A percentile compares a stretch with the other conserved stretches of the same genome.
Evolutionary conservation across 2,113 vertebrate species (phyloP).

Genomic region (Trematocara stigmaticum): DNA sequence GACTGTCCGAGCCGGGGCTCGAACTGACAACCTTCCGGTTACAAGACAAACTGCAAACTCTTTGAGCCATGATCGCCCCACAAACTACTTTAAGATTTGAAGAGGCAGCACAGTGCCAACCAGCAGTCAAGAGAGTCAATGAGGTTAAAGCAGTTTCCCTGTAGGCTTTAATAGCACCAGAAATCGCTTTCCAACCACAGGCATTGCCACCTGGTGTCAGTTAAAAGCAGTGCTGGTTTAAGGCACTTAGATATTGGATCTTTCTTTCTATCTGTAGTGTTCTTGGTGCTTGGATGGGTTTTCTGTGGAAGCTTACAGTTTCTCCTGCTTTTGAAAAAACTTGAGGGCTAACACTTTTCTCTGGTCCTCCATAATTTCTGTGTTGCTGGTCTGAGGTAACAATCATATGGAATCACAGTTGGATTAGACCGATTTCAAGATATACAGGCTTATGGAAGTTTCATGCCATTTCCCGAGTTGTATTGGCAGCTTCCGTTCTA

Average conservation of each 20-base stretch:
- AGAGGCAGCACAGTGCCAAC: neutral
- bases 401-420: neutral
- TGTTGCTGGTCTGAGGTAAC: neutral
- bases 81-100: neutral
- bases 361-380: neutral
- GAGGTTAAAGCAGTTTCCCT: neutral
- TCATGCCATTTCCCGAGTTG: neutral
- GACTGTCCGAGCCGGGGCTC: too few relatives aligned
- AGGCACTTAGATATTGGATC: neutral
- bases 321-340: neutral
- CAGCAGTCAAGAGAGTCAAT: neutral
- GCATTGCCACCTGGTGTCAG: neutral
- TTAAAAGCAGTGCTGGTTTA: neutral
- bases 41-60: too few relatives aligned
- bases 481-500: slow-evolving; percentile 6
- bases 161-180: neutral
- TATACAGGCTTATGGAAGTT: neutral
- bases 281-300: neutral
- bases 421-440: neutral
- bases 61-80: too few relatives aligned
- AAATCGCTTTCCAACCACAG: neutral
- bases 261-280: neutral
- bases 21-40: too few relatives aligned
- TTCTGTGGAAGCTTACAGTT: neutral
- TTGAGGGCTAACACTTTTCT: neutral